Base-by-base conservation (phyloP, 1,140 invertebrate genomes). In the Drosophila saltans region DNA sequence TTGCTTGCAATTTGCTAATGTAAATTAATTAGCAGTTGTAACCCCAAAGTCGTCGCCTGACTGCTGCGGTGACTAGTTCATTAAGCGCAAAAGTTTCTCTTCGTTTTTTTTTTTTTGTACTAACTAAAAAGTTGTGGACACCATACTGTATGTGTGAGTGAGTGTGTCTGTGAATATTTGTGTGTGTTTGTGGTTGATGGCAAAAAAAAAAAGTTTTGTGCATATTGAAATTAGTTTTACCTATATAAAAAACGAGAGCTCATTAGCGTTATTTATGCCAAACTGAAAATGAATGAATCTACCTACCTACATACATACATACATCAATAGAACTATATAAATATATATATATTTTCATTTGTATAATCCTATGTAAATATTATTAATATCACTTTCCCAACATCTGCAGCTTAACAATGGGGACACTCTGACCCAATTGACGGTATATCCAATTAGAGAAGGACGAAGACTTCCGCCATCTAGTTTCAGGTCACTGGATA, bases 1-100 rank as follows among this genome's bases (percentile, higher is more conserved):
- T 64, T 69, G 75, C 63, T 80, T 78, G 78, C 81, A 80, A 77
- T 83, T 83, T 80, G 69, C 72, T 80, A 80, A 83, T 83, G 81
- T 71, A 83, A 83, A 77, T 79, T 83, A 83, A 83, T 80, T 83
- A 80, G 80, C 61, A 73, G 57, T 63, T 69, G 62, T 60, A 67
- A 83, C 57, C 80, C 57, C 57, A 72, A 64, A 61, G 71, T 66
- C 57, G 71, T 64, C 57, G 68, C 66, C 65, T 67, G 69, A 59
- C 66, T 73, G 81, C 66, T 73, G 81, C 39, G 76, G 80, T 78
- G 56, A 67, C 66, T 64, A 76, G 80, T 83, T 82, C 72, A 79
- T 82, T 76, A 76, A 73, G 69, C 81, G 52, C 61, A 45, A 69
- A 79, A 76, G 39, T 68, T 61, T 69, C 56, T 36, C 40, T 80